Evolutionary conservation across 2,888 invertebrate species (phyloP).

Genomic region (Acrobasis consociella): DNA sequence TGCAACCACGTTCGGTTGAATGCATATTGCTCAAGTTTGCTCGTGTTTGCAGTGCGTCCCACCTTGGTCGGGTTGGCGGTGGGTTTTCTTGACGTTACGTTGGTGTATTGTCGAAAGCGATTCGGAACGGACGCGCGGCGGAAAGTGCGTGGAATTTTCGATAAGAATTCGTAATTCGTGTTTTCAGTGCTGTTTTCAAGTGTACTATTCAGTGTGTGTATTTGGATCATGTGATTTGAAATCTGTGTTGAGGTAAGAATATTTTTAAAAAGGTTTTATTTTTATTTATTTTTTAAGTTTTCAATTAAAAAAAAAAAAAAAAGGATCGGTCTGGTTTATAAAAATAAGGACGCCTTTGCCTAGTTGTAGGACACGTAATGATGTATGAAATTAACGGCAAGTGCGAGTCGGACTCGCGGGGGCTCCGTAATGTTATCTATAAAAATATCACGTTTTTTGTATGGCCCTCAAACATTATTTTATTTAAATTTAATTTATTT

Average conservation of each 20-base stretch:
- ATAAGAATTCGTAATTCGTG: neutral
- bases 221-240: conserved; percentile 12
- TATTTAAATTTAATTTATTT: too few relatives aligned
- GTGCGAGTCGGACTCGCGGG: too few relatives aligned
- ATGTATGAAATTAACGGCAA: too few relatives aligned
- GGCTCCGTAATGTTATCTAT: too few relatives aligned
- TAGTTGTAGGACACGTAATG: too few relatives aligned
- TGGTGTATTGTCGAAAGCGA: conserved; percentile 2
- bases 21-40: conserved; percentile 43
- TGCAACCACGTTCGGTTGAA: conserved; percentile 45
- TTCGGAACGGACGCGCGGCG: neutral
- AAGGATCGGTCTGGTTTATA: too few relatives aligned
- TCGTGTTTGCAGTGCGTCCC: conserved; percentile 44
- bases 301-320: neutral
- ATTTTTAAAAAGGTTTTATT: neutral
- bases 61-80: conserved; percentile 39
- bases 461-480: too few relatives aligned
- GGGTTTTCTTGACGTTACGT: neutral
- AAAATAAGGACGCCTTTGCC: too few relatives aligned
- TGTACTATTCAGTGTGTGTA: neutral
- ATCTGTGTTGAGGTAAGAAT: neutral
- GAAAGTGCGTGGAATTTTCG: conserved; percentile 8
- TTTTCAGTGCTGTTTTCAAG: conserved; percentile 1
- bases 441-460: too few relatives aligned
- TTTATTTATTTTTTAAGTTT: neutral